Conservation (phyloP, 2,797 vertebrate species). For the Ceryle rudis region DNA sequence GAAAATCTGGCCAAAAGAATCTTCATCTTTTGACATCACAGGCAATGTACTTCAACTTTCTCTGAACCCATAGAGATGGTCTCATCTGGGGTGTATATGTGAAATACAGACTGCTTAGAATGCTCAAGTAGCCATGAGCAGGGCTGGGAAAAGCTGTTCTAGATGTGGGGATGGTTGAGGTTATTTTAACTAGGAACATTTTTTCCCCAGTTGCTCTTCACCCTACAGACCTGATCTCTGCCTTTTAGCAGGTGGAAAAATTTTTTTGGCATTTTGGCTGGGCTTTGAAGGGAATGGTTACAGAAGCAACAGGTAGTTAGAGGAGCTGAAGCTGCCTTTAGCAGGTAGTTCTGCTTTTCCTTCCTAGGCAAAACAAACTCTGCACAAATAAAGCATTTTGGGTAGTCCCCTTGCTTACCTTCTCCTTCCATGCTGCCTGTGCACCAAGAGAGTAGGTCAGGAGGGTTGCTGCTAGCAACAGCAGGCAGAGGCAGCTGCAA, state of each 20-base stretch:
- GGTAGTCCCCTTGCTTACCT: constrained; percentile 24
- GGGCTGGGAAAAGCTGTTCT: background rate
- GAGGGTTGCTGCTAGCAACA: constrained; percentile 5
- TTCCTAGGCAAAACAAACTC: constrained; percentile 61
- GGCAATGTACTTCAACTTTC: background rate
- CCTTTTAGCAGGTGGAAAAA: background rate
- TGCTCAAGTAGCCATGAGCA: background rate
- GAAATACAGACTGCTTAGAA: background rate
- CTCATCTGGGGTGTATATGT: background rate
- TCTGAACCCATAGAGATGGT: background rate
- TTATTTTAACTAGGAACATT: background rate
- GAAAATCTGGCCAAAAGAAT: background rate
- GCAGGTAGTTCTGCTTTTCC: constrained; percentile 43
- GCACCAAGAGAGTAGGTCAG: background rate
- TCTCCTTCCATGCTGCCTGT: constrained; percentile 10
- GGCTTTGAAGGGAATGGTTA: constrained; percentile 46
- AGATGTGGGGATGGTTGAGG: background rate
- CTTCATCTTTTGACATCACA: background rate
- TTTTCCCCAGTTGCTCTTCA: background rate
- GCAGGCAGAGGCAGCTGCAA: constrained; percentile 4
- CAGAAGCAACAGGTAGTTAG: constrained; percentile 20
- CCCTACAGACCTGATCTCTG: background rate
- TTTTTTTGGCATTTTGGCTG: constrained; percentile 15
- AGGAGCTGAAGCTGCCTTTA: constrained; percentile 45
- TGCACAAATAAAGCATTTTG: constrained; percentile 35